Base-by-base conservation (phyloP, 2,797 vertebrate genomes). In the Anableps anableps region DNA sequence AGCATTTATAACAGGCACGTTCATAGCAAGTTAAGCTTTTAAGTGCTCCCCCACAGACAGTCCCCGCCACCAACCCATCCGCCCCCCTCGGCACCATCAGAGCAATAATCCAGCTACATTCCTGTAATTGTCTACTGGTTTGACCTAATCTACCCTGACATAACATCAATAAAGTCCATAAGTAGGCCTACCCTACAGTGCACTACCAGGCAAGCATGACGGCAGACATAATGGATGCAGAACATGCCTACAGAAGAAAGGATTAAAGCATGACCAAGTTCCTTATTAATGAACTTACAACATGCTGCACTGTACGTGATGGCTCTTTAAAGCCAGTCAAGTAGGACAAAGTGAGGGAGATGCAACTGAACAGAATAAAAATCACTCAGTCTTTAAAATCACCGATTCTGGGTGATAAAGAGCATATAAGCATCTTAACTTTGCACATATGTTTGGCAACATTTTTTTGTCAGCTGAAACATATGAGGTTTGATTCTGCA, bases 31-130 rank as follows among this genome's bases (percentile, higher is more conserved):
- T 85, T 93, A 90, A 90, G 88, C 91, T 88, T 85, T 80, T 90
- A 88, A 92, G 88, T 92, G 91, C 21, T 48, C 45, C 78, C 58
- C 47, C 70, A 55, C 47, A 48, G 3, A 13, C 53, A 55, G 31
- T 11, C 64, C 29, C 21, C 60, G 8, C n/a, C 66, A n/a, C 5
- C 66, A 29, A 76, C 55, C 31, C 47, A 55, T 29, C 62, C 75
- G 23, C 29, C 80, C 80, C 75, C 4, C 23, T 55, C 48, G 0
- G 55, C 73, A 87, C 55, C 82, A 85, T 84, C 78, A 77, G 62
- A 81, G 79, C 80, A 84, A 88, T 90, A 92, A 91, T 88, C 89
- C 85, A 88, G 81, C 75, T 72, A 84, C 89, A 85, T 80, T 89
- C 64, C 73, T 74, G 45, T 77, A 90, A 92, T 83, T 88, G 84